A percentile compares a stretch with the other conserved stretches of the same genome.
Evolutionary conservation across 2,113 vertebrate genomes (phyloP).

Genomic region (Scolopax mira): DNA sequence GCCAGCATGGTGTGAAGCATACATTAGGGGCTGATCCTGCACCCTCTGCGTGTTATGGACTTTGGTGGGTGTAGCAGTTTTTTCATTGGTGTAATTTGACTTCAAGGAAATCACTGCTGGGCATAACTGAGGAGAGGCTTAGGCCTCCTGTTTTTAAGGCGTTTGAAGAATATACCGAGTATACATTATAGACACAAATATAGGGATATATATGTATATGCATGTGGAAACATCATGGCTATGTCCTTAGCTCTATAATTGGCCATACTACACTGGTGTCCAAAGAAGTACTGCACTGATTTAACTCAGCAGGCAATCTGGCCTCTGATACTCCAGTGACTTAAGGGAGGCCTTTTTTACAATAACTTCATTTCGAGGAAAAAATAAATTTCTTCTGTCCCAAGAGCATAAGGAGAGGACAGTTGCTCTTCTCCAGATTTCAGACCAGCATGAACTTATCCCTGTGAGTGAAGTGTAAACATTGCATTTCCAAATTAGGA

Average conservation of each 20-base stretch:
- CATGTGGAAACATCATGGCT: accelerated
- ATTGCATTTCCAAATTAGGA: background rate
- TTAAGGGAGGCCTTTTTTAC: background rate
- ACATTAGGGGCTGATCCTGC: background rate
- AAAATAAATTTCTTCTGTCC: background rate
- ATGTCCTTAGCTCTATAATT: background rate
- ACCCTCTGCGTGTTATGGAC: background rate
- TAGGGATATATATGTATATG: background rate
- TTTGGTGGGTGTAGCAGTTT: background rate
- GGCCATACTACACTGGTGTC: background rate
- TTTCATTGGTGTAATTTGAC: background rate
- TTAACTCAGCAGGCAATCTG: background rate
- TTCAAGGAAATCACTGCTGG: background rate
- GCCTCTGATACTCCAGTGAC: background rate
- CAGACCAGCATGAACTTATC: background rate
- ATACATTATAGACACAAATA: background rate
- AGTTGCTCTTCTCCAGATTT: background rate
- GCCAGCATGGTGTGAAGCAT: slow-evolving; percentile 34
- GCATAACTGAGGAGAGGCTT: background rate
- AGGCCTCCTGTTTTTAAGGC: background rate
- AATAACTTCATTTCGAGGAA: background rate
- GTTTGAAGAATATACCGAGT: background rate
- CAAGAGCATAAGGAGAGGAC: background rate
- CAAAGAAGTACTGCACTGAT: background rate
- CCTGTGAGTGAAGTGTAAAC: background rate